phyloP scores from a whole-genome alignment of 2,888 invertebrate species.

The Steinernema scapterisci region DNA sequence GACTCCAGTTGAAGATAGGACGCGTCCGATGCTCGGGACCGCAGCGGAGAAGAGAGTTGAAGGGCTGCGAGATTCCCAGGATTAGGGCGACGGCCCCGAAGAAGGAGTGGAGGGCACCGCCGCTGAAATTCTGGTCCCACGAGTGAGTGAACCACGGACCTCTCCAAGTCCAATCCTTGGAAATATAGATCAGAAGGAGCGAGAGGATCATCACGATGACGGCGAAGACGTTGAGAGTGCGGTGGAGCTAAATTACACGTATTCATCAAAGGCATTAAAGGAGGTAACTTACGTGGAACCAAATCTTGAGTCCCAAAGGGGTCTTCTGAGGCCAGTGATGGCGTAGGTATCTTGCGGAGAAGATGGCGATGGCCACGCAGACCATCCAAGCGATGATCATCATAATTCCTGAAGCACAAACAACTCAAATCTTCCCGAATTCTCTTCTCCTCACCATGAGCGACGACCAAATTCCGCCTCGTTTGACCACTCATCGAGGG shows the following conservation, averaged over 20 bases:
- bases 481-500: not conserved
- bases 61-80: conserved; percentile 42
- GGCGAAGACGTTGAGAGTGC: conserved; percentile 40
- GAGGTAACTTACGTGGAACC: conserved; percentile 43
- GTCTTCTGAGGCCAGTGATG: conserved; percentile 42
- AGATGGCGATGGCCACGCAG: conserved; percentile 41
- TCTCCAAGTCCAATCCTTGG: conserved; percentile 38
- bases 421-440: not conserved
- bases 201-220: conserved; percentile 38
- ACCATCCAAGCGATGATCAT: conserved; percentile 45
- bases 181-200: conserved; percentile 35
- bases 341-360: conserved; percentile 44
- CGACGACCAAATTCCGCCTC: conserved; percentile 17
- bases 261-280: too few relatives aligned
- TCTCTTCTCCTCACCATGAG: not conserved
- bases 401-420: conserved; percentile 42
- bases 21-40: conserved; percentile 39
- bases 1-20: conserved; percentile 43
- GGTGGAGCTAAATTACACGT: conserved; percentile 42
- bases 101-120: conserved; percentile 32
- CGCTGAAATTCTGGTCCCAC: conserved; percentile 7
- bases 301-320: conserved; percentile 40
- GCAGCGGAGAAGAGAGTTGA: conserved; percentile 43
- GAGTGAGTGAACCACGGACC: conserved; percentile 38
- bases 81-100: conserved; percentile 42